A percentile compares a stretch with the other conserved stretches of the same genome.
These are phyloP conservation scores for Anguilla pacifica DNA, from an alignment of 2,797 vertebrate species.

Conservation along the genomic window DNA sequence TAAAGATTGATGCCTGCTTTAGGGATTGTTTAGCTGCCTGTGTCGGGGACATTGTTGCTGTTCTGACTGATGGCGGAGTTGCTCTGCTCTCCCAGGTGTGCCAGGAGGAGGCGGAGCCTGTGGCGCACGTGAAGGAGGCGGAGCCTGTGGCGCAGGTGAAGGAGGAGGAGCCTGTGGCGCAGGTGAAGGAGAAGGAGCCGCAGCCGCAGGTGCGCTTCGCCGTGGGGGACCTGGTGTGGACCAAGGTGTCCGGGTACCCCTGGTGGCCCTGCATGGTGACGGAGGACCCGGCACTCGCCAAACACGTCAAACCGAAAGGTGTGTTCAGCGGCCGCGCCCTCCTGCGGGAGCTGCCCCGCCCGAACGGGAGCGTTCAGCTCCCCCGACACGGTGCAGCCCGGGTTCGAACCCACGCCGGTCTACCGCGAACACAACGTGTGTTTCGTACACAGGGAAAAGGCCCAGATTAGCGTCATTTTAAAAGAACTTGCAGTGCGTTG, in stretches of 20 bases:
- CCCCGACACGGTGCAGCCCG: not conserved
- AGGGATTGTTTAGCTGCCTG: not conserved
- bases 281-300: conserved; percentile 84
- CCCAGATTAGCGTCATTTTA: too few relatives aligned
- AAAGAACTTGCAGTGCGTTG: too few relatives aligned
- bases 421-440: too few relatives aligned
- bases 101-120: conserved; percentile 42
- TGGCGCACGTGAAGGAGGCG: conserved; percentile 53
- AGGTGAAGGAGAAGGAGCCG: conserved; percentile 48
- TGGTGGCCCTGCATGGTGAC: conserved; percentile 99
- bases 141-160: conserved; percentile 44
- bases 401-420: not conserved
- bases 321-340: conserved; percentile 22
- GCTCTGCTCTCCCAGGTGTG: not conserved
- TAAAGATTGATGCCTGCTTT: not conserved
- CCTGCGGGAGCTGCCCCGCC: not conserved
- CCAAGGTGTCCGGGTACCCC: conserved; percentile 93
- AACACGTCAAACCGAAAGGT: conserved; percentile 89
- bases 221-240: conserved; percentile 91
- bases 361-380: not conserved
- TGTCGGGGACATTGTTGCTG: not conserved
- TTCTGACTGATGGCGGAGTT: not conserved
- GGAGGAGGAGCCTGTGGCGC: conserved; percentile 50
- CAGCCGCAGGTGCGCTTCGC: conserved; percentile 68
- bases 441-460: too few relatives aligned